These are phyloP conservation scores for Hedya salicella DNA, from an alignment of 2,888 invertebrate genomes.

Conservation along the genomic window DNA sequence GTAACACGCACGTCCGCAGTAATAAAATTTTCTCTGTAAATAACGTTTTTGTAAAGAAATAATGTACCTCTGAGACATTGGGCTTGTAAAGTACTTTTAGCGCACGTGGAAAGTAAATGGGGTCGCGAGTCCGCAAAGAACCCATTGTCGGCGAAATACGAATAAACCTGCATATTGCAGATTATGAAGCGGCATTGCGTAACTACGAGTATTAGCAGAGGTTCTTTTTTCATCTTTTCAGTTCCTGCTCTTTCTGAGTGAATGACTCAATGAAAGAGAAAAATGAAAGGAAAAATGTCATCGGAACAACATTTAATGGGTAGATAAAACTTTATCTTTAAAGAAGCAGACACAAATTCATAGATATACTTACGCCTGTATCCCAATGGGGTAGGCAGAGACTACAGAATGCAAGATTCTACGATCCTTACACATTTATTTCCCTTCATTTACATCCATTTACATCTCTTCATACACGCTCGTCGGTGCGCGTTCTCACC, in stretches of 20 bases:
- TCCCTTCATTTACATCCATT: no score
- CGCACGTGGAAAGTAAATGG: constrained; percentile 26
- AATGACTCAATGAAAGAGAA: background rate
- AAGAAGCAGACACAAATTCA: no score
- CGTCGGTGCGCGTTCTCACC: no score
- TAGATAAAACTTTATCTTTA: no score
- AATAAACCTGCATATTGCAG: constrained; percentile 27
- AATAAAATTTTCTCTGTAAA: constrained; percentile 29
- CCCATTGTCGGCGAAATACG: constrained; percentile 23
- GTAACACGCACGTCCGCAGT: background rate
- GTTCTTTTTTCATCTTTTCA: background rate
- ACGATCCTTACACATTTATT: no score
- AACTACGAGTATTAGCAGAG: background rate
- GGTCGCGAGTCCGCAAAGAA: constrained; percentile 23
- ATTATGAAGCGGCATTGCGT: background rate
- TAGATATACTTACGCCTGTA: no score
- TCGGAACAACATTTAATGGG: no score
- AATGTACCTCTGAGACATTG: constrained; percentile 16
- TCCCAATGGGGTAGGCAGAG: no score
- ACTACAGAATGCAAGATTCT: no score
- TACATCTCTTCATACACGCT: no score
- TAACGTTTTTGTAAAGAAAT: constrained; percentile 32
- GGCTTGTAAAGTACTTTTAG: constrained; percentile 33
- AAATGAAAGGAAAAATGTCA: background rate
- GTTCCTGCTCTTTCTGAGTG: background rate